Base-by-base conservation (phyloP, 2,888 invertebrate genomes). In the Hypomecis atomaria region DNA sequence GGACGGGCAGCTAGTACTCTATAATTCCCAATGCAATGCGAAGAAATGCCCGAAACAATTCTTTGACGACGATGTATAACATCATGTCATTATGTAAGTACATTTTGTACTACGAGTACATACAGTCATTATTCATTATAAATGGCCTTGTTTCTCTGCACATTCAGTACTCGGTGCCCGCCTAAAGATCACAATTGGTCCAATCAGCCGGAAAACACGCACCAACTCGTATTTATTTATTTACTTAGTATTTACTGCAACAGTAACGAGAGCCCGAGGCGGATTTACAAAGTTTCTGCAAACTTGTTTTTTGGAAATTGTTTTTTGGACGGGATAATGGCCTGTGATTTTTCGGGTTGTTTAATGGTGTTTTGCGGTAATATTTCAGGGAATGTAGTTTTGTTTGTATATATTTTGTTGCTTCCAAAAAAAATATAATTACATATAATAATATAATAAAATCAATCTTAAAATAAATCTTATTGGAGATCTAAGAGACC, bases 231-330 rank as follows among this genome's bases (percentile, higher is more conserved):
- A 90, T 92, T 91, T 92, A 92, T 92, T 92, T 92, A 92, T 90
- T 91, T 92, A 90, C 88, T 84, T 83, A 80, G 82, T 90, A 90
- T 90, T 88, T 91, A 89, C 86, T 86, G 85, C 78, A 88, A 88
- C 88, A 87, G 82, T 81, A 84, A 84, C 84, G 84, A 84, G 83
- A 73, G 74, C 75, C 76, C 72, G 71, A 55, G 59, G 65, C 56
- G 52, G 60, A 43, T 37, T 38, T 43, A 48, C 63, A 47, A 70
- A 54, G 65, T 49, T 70, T 70, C 66, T 53, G 43, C 53, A 55
- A 53, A 65, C 52, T 47, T 45, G 50, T 59, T 64, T 62, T 47
- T 53, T 40, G 49, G 52, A 40, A n/a, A 34, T 48, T 55, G 53
- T 61, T 60, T 53, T 61, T 10, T 52, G 49, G 42, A 36, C 48